Evolutionary conservation across 2,797 vertebrate species (phyloP), one percentile per base, ranked within the genome.

Genomic region (Chelonia mydas): DNA sequence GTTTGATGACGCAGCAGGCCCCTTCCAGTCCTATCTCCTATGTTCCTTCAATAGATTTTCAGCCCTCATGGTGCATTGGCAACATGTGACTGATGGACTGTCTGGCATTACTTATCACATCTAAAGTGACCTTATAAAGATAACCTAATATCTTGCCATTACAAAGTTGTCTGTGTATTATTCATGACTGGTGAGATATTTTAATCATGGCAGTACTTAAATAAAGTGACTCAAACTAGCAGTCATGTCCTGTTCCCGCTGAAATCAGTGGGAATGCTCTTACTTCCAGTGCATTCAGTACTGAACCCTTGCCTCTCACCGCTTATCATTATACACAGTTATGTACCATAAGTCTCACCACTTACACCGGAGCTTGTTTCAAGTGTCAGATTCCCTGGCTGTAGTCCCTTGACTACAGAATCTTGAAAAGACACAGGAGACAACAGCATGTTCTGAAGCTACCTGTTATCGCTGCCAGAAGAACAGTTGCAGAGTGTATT

Each of bases 401-500:
- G 0, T 55, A 88, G 79, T 88, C 88, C 76, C 80, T 50, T 72
- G 37, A 72, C 45, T 53, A 17, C 3, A 79, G 55, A 83, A 37
- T 6, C 27, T 23, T 41, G 79, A 55, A n/a, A 53, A 68, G 25
- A 11, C 0, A 0, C 33, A 1, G 1, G 16, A 88, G 41, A 5
- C 77, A n/a, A 41, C 54, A 86, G 19, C 28, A 80, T 0, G 1
- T 80, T 93, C 2, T 33, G 0, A 16, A 47, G 47, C 15, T 2
- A 0, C 47, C 45, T 74, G 61, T 88, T 59, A 3, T 78, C 31
- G 47, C 23, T 79, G 6, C 53, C 28, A 1, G 2, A 4, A 47
- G 85, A 92, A 89, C 3, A 0, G 1, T 10, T 91, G n/a, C 3
- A 0, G 11, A 11, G 61, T 79, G 21, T 19, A 51, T 0, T 1